Conservation (phyloP, 2,888 invertebrate species). For the Lycaena phlaeas region DNA sequence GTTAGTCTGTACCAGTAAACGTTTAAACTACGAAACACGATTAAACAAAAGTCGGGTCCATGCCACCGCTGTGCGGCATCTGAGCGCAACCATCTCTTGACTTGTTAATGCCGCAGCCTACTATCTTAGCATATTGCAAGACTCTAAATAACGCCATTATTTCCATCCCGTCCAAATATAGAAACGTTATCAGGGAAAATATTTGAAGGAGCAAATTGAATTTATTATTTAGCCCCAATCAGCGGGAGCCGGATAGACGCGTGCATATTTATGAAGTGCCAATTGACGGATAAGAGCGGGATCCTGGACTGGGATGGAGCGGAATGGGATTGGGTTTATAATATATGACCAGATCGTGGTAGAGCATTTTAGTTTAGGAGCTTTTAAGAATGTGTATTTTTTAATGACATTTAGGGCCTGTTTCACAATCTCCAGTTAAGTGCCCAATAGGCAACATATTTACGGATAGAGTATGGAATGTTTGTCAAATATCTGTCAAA, state of each 20-base stretch:
- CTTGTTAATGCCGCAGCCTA: conserved; percentile 69
- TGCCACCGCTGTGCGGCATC: conserved; percentile 22
- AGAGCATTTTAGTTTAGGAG: too few species aligned
- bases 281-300: conserved; percentile 21
- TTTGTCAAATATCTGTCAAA: too few species aligned
- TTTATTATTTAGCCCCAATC: conserved; percentile 67
- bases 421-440: too few species aligned
- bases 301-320: conserved; percentile 8
- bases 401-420: too few species aligned
- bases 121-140: conserved; percentile 73
- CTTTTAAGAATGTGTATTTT: too few species aligned
- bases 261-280: conserved; percentile 30
- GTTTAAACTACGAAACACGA: too few species aligned
- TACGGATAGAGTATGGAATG: too few species aligned
- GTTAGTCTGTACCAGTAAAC: too few species aligned
- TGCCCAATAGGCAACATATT: too few species aligned
- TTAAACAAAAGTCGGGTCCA: conserved; percentile 28
- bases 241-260: conserved; percentile 28
- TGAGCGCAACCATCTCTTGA: conserved; percentile 63
- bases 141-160: conserved; percentile 68
- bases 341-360: too few species aligned
- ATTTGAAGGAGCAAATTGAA: conserved; percentile 68
- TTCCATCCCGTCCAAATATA: conserved; percentile 55
- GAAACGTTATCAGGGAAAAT: conserved; percentile 58
- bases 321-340: conserved; percentile 18